A percentile compares a stretch with the other conserved stretches of the same genome.
phyloP scores from a whole-genome alignment of 2,113 vertebrate genomes.

The Daphoenositta chrysoptera region DNA sequence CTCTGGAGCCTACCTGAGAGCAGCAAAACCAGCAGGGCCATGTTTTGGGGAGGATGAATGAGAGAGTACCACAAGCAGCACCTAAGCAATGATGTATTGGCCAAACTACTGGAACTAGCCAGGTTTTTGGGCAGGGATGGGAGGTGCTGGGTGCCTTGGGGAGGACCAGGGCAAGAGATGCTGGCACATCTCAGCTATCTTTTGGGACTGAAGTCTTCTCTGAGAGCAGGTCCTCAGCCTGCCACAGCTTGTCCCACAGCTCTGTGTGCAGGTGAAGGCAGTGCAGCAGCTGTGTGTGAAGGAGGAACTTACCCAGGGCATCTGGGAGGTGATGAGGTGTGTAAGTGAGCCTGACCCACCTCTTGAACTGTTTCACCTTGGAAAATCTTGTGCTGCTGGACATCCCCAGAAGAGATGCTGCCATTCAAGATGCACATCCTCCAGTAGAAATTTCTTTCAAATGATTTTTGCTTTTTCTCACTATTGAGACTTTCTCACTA shows the following conservation, averaged over 20 bases:
- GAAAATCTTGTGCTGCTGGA: not conserved
- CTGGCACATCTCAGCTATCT: rapidly evolving
- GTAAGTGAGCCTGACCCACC: not conserved
- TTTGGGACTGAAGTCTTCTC: not conserved
- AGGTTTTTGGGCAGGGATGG: not conserved
- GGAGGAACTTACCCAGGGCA: not conserved
- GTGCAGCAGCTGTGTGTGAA: not conserved
- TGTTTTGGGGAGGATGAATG: not conserved
- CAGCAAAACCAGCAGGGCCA: not conserved
- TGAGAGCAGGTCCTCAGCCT: not conserved
- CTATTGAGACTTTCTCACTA: not conserved
- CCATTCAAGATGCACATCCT: not conserved
- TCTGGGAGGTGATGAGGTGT: not conserved
- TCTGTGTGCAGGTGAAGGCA: not conserved
- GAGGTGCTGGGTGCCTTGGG: not conserved
- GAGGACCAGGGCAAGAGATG: not conserved
- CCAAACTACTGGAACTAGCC: not conserved
- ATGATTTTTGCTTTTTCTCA: not conserved
- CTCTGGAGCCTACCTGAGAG: not conserved
- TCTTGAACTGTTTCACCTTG: not conserved
- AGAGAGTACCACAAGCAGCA: not conserved
- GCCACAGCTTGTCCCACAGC: not conserved
- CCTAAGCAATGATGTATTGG: not conserved
- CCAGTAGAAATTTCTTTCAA: not conserved
- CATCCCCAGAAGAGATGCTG: not conserved